phyloP scores from a whole-genome alignment of 2,888 invertebrate genomes.

The Thelaira solivaga region DNA sequence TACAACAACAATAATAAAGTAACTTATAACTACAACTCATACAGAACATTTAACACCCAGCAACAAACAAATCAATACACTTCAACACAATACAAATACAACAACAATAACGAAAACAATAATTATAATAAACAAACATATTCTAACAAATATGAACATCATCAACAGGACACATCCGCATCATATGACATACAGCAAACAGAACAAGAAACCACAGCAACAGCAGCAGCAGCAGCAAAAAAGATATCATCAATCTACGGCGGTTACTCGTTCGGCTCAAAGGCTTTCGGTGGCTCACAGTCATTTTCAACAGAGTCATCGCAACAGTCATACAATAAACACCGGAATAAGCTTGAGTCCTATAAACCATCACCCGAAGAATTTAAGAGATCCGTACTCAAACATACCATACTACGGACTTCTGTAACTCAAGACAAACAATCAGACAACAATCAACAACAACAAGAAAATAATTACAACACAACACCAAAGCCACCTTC shows the following conservation, averaged over 20 bases:
- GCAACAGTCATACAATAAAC: constrained; percentile 65
- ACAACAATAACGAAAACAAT: constrained; percentile 79
- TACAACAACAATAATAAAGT: constrained; percentile 66
- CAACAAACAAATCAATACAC: constrained; percentile 37
- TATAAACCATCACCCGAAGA: constrained; percentile 71
- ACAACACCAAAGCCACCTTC: constrained; percentile 58
- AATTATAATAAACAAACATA: constrained; percentile 67
- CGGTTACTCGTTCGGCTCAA: constrained; percentile 68
- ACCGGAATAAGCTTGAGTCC: constrained; percentile 70
- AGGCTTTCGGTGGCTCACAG: constrained; percentile 67
- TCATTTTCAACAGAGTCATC: constrained; percentile 68
- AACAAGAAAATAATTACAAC: constrained; percentile 72
- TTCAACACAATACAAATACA: constrained; percentile 67
- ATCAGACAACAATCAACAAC: constrained; percentile 46
- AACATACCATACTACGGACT: constrained; percentile 72
- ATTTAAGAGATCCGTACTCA: constrained; percentile 71
- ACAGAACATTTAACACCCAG: constrained; percentile 42
- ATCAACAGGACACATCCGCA: constrained; percentile 78
- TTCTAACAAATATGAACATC: constrained; percentile 65
- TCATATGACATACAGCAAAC: constrained; percentile 29
- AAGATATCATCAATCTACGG: constrained; percentile 55
- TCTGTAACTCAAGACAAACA: constrained; percentile 66
- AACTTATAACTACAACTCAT: constrained; percentile 50
- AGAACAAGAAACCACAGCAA: constrained; percentile 45
- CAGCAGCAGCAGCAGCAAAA: constrained; percentile 45